A percentile compares a stretch with the other conserved stretches of the same genome.
Conservation (phyloP, 2,888 invertebrate genomes). For the Habroteleia sp. region DNA sequence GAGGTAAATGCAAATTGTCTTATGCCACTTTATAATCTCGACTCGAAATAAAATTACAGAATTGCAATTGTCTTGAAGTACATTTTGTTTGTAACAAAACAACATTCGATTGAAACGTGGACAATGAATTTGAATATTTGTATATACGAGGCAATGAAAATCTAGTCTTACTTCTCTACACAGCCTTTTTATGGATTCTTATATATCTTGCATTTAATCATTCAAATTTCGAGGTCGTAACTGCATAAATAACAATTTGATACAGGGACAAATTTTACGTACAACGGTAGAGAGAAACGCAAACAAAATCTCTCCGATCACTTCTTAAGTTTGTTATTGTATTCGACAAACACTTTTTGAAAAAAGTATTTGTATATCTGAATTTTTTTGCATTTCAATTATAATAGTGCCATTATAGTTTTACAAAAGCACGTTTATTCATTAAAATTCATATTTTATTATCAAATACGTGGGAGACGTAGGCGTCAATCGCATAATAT, state of each 20-base stretch:
- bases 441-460: conserved; percentile 1
- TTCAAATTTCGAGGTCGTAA: conserved; percentile 41
- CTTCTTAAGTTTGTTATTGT: conserved; percentile 1
- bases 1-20: conserved; percentile 8
- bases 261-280: neutral
- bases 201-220: conserved; percentile 31
- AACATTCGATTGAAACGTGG: neutral
- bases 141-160: conserved; percentile 24
- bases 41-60: too few species aligned
- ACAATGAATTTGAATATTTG: conserved; percentile 14
- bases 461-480: conserved; percentile 8
- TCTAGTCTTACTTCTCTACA: conserved; percentile 59
- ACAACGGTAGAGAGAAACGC: neutral
- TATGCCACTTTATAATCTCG: too few species aligned
- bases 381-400: neutral
- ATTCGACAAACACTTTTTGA: neutral
- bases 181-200: conserved; percentile 47
- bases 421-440: conserved; percentile 14
- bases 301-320: neutral
- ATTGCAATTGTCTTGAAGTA: conserved; percentile 1
- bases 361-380: neutral
- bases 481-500: conserved; percentile 1
- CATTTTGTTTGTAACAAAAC: conserved; percentile 2
- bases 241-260: conserved; percentile 19
- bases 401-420: conserved; percentile 13